Conservation (phyloP, 1,140 invertebrate genomes). For the Luehdorfia chinensis region DNA sequence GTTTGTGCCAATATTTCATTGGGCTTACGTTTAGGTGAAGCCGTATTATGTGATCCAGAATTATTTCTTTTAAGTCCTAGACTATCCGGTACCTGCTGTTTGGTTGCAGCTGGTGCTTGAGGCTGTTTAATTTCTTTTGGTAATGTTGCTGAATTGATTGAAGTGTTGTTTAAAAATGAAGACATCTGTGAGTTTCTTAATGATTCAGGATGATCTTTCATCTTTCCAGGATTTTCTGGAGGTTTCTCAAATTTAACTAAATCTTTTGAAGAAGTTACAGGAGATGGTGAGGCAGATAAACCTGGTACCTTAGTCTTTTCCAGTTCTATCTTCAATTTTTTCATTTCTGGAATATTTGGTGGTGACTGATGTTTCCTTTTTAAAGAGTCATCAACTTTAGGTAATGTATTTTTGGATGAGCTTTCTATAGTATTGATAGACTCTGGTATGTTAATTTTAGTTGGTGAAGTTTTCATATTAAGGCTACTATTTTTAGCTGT, state of each 20-base stretch:
- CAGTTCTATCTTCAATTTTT: constrained; percentile 67
- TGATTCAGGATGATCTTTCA: constrained; percentile 25
- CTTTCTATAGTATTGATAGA: constrained; percentile 20
- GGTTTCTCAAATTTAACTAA: constrained; percentile 24
- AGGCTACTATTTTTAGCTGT: constrained; percentile 67
- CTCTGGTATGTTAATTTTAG: constrained; percentile 33
- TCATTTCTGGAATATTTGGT: constrained; percentile 50
- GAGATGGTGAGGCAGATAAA: constrained; percentile 19
- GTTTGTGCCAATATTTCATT: constrained; percentile 23
- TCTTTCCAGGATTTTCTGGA: constrained; percentile 18
- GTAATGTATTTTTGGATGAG: constrained; percentile 21
- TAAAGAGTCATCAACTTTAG: constrained; percentile 47
- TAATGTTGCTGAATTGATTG: constrained; percentile 16
- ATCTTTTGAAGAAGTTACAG: constrained; percentile 20
- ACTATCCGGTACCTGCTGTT: constrained; percentile 35
- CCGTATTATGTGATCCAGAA: constrained; percentile 32
- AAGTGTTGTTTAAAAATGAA: constrained; percentile 17
- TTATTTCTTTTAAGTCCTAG: constrained; percentile 42
- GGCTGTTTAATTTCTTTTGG: constrained; percentile 45
- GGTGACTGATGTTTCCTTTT: constrained; percentile 53
- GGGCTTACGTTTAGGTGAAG: constrained; percentile 55
- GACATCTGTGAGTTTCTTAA: constrained; percentile 21
- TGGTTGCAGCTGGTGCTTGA: constrained; percentile 19
- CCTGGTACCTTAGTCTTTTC: constrained; percentile 52
- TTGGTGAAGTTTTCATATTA: constrained; percentile 40